Conservation (phyloP, 1,140 invertebrate species). For the Ruditapes philippinarum region DNA sequence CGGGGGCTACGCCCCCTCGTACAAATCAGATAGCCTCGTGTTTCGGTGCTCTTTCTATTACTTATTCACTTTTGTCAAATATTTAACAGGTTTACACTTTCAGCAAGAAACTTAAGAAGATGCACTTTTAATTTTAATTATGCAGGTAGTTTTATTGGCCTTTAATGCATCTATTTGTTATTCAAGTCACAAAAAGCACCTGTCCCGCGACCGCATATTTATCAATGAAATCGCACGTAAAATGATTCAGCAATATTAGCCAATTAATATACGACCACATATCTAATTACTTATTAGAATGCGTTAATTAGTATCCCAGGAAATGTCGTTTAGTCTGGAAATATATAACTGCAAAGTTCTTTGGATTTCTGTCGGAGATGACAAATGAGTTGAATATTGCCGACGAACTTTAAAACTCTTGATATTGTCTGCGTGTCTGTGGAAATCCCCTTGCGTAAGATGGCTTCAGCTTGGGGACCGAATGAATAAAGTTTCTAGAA, state of each 20-base stretch:
- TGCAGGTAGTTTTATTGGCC: too few relatives aligned
- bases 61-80: too few relatives aligned
- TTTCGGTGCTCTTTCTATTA: too few relatives aligned
- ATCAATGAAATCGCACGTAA: not conserved
- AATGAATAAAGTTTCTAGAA: not conserved
- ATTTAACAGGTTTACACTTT: too few relatives aligned
- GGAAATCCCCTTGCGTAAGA: conserved; percentile 16
- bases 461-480: conserved; percentile 9
- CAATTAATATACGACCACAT: not conserved
- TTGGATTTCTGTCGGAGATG: conserved; percentile 57
- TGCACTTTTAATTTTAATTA: too few relatives aligned
- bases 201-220: not conserved
- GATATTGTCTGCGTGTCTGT: conserved; percentile 26
- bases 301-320: not conserved
- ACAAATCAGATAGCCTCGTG: too few relatives aligned
- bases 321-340: too few relatives aligned
- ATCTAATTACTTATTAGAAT: not conserved
- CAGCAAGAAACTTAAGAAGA: too few relatives aligned
- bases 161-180: not conserved
- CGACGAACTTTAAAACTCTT: conserved; percentile 40
- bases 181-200: not conserved
- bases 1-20: too few relatives aligned
- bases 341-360: conserved; percentile 24
- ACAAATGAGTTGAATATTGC: not conserved
- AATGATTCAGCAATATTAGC: not conserved